Evolutionary conservation across 2,888 invertebrate genomes (phyloP).

Genomic region (Habroteleia sp.): DNA sequence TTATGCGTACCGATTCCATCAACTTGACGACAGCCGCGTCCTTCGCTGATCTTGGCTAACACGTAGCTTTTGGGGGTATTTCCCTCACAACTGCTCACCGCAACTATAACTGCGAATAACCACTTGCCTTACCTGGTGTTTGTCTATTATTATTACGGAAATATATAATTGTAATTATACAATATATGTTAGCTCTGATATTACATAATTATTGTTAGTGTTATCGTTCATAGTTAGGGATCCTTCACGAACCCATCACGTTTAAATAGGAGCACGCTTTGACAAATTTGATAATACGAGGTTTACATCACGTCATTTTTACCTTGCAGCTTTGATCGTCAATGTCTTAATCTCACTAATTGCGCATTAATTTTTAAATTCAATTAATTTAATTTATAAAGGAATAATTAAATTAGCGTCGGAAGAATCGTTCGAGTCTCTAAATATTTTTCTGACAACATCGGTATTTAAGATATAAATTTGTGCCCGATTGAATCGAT

Average conservation of each 20-base stretch:
- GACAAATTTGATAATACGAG: slow-evolving; percentile 24
- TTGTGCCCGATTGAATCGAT: slow-evolving; percentile 4
- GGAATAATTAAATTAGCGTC: too few relatives aligned
- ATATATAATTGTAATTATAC: slow-evolving; percentile 69
- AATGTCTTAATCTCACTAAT: slow-evolving; percentile 50
- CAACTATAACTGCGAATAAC: slow-evolving; percentile 81
- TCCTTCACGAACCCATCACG: slow-evolving; percentile 39
- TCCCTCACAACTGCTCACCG: slow-evolving; percentile 81
- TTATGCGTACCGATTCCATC: slow-evolving; percentile 8
- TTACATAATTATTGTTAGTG: slow-evolving; percentile 39
- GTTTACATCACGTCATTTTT: slow-evolving; percentile 46
- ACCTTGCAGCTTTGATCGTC: slow-evolving; percentile 51
- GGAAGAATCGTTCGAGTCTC: too few relatives aligned
- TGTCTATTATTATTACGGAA: slow-evolving; percentile 77
- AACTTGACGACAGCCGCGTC: slow-evolving; percentile 61
- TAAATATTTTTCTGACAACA: too few relatives aligned
- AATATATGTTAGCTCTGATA: slow-evolving; percentile 62
- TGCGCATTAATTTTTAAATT: slow-evolving; percentile 32
- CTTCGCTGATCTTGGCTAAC: slow-evolving; percentile 79
- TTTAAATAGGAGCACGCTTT: slow-evolving; percentile 59
- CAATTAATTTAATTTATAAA: too few relatives aligned
- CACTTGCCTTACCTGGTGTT: slow-evolving; percentile 81
- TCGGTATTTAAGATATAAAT: too few relatives aligned
- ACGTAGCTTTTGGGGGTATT: slow-evolving; percentile 81
- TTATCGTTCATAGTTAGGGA: slow-evolving; percentile 40